Percentiles rank a stretch among this genome's conserved stretches.
These are phyloP conservation scores for Alaudala cheleensis DNA, from an alignment of 2,113 vertebrate genomes.

Conservation along the genomic window DNA sequence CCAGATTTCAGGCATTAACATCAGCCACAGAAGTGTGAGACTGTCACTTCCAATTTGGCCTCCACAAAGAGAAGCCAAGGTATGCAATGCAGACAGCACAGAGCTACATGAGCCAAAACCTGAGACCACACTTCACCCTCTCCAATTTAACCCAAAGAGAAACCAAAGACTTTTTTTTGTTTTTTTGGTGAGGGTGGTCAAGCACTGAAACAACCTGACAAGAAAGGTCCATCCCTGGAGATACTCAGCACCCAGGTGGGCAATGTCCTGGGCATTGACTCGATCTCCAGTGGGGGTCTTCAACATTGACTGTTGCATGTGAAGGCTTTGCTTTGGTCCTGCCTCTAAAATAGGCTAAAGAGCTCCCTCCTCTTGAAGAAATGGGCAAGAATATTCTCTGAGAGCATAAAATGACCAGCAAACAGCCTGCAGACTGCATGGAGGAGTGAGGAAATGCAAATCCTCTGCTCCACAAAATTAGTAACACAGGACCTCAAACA, in stretches of 20 bases:
- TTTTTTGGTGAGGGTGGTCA: not conserved
- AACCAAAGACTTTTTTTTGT: not conserved
- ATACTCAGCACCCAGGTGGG: not conserved
- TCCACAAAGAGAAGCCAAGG: not conserved
- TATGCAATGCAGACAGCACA: not conserved
- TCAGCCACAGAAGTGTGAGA: not conserved
- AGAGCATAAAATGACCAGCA: not conserved
- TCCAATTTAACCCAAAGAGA: not conserved
- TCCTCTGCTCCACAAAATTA: not conserved
- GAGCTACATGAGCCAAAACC: not conserved
- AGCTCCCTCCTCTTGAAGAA: not conserved
- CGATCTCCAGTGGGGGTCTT: not conserved
- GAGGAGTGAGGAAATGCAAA: not conserved
- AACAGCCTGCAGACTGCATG: not conserved
- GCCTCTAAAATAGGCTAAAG: not conserved
- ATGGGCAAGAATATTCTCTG: not conserved
- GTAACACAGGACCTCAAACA: not conserved
- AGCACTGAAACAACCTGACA: not conserved
- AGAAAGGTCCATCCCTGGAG: not conserved
- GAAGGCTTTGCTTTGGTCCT: not conserved
- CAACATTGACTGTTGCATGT: rapidly evolving
- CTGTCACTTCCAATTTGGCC: not conserved
- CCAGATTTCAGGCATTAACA: not conserved
- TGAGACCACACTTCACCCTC: not conserved
- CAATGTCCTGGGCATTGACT: not conserved